Evolutionary conservation across 2,113 vertebrate species (phyloP).

Genomic region (Acinonyx jubatus): DNA sequence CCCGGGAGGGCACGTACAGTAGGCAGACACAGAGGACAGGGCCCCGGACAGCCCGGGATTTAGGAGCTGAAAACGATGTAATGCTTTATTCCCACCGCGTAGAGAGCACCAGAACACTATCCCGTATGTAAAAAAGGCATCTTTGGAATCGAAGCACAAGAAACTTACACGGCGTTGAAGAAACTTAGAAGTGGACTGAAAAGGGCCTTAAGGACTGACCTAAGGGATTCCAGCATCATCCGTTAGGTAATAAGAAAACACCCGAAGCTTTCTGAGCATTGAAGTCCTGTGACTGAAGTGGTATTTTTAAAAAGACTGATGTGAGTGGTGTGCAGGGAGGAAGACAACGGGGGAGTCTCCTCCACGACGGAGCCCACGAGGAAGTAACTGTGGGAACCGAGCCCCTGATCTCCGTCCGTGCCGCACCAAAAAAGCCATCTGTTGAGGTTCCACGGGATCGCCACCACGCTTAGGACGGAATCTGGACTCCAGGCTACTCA

Average conservation of each 20-base stretch:
- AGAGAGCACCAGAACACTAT: not conserved
- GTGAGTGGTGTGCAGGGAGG: not conserved
- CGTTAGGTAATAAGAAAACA: not conserved
- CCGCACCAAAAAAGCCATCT: not conserved
- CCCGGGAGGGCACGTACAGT: not conserved
- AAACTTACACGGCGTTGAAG: not conserved
- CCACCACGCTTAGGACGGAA: not conserved
- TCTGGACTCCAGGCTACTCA: not conserved
- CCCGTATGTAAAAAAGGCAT: not conserved
- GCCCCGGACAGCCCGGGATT: not conserved
- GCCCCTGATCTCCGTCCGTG: not conserved
- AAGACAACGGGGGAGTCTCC: not conserved
- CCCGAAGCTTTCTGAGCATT: not conserved
- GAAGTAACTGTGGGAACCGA: not conserved
- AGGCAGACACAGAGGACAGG: not conserved
- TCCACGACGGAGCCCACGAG: not conserved
- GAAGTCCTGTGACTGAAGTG: not conserved
- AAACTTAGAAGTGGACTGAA: conserved; percentile 2
- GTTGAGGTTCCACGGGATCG: not conserved
- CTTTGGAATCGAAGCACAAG: not conserved
- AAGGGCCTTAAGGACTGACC: not conserved
- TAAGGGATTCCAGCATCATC: not conserved
- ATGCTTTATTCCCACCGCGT: not conserved
- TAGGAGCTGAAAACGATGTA: not conserved
- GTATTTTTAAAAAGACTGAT: not conserved